Conservation (phyloP, 2,113 vertebrate genomes). For the Rattus norvegicus region DNA sequence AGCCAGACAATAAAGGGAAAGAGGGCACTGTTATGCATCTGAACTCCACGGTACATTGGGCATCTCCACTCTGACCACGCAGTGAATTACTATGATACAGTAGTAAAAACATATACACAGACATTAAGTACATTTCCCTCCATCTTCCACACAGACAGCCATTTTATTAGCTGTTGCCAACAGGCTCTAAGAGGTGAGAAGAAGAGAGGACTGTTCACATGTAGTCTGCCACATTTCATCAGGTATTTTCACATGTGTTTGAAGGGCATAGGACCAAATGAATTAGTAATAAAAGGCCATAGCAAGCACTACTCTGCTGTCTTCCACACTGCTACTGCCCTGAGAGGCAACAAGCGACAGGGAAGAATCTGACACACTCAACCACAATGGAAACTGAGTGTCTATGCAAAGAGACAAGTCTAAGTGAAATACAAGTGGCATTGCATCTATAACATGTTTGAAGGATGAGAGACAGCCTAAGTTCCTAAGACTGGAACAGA, state of each 20-base stretch:
- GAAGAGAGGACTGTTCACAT: background rate
- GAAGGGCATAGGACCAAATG: background rate
- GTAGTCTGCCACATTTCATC: background rate
- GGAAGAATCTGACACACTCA: background rate
- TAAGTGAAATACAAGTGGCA: constrained; percentile 22
- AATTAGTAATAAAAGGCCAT: constrained; percentile 15
- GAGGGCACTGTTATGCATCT: constrained; percentile 40
- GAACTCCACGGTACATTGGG: constrained; percentile 18
- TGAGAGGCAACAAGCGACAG: constrained; percentile 40
- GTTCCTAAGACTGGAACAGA: background rate
- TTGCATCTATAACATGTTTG: background rate
- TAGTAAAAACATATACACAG: background rate
- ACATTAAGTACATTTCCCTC: background rate
- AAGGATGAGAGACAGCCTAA: background rate
- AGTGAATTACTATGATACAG: background rate
- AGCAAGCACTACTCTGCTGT: background rate
- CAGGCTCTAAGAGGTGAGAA: background rate
- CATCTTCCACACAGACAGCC: background rate
- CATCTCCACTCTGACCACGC: background rate
- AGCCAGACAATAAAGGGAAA: constrained; percentile 12
- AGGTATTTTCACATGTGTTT: background rate
- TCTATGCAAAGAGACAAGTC: constrained; percentile 4
- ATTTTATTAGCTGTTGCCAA: background rate
- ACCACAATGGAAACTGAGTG: constrained; percentile 22
- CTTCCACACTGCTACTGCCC: background rate